Conservation (phyloP, 2,797 vertebrate species). For the Sebastes baramenuke region DNA sequence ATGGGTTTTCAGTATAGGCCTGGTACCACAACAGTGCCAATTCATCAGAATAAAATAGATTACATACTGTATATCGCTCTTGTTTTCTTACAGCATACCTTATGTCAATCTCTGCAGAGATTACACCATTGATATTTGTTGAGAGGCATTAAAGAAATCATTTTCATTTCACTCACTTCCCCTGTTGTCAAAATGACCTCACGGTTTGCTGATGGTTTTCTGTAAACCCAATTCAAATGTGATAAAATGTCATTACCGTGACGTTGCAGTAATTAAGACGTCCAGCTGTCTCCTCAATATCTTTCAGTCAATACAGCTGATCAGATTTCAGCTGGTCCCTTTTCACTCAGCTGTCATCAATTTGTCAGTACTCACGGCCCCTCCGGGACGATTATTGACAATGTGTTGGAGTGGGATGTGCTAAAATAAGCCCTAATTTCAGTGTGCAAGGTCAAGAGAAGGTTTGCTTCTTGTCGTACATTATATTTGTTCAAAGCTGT, state of each 20-base stretch:
- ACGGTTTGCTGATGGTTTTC: neutral
- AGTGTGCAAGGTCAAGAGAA: constrained; percentile 2
- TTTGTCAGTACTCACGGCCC: constrained; percentile 38
- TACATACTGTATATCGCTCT: neutral
- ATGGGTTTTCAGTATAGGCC: neutral
- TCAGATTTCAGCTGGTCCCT: constrained; percentile 61
- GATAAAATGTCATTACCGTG: constrained; percentile 40
- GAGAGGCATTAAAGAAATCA: neutral
- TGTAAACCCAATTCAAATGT: constrained; percentile 36
- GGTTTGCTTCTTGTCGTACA: constrained; percentile 13
- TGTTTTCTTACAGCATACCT: neutral
- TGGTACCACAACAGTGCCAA: neutral
- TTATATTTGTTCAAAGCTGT: constrained; percentile 33
- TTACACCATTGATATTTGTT: neutral
- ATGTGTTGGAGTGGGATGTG: constrained; percentile 24
- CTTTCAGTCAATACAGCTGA: constrained; percentile 58
- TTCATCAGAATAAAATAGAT: neutral
- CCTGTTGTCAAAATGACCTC: constrained; percentile 10
- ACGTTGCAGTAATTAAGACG: constrained; percentile 61
- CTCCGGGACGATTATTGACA: constrained; percentile 55
- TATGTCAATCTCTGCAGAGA: neutral
- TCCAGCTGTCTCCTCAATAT: constrained; percentile 51
- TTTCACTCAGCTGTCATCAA: constrained; percentile 59
- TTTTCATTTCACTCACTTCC: neutral
- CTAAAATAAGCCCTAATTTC: constrained; percentile 35